Conservation (phyloP, 2,888 invertebrate genomes). For the Pherbina coryleti region DNA sequence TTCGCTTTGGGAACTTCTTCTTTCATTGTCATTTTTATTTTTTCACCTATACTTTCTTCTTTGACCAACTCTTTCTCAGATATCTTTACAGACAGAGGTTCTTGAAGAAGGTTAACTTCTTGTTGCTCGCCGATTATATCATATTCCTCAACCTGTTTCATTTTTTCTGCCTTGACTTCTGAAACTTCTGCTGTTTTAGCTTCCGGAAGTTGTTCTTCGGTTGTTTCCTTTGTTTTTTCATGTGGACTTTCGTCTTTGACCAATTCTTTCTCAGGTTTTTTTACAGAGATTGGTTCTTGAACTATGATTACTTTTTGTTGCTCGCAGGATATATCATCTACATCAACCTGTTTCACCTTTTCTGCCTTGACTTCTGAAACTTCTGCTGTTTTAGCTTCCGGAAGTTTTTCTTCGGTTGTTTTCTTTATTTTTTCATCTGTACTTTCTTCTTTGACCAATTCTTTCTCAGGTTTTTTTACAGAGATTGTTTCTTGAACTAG, state of each 20-base stretch:
- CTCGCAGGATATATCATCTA: background rate
- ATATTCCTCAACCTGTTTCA: background rate
- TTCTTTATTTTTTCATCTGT: conserved; percentile 2
- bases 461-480: background rate
- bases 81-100: conserved; percentile 28
- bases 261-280: background rate
- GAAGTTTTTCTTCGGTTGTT: background rate
- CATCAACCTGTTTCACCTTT: background rate
- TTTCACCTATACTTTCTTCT: conserved; percentile 18
- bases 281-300: background rate
- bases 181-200: conserved; percentile 14
- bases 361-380: conserved; percentile 21
- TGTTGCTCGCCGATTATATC: background rate
- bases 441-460: conserved; percentile 26
- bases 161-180: conserved; percentile 1
- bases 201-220: background rate
- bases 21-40: conserved; percentile 1
- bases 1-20: background rate
- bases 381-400: conserved; percentile 11
- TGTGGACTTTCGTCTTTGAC: background rate
- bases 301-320: background rate
- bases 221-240: background rate
- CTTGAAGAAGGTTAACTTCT: conserved; percentile 11
- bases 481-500: background rate
- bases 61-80: conserved; percentile 40